Conservation (phyloP, 2,888 invertebrate genomes). For the Plusia festucae region DNA sequence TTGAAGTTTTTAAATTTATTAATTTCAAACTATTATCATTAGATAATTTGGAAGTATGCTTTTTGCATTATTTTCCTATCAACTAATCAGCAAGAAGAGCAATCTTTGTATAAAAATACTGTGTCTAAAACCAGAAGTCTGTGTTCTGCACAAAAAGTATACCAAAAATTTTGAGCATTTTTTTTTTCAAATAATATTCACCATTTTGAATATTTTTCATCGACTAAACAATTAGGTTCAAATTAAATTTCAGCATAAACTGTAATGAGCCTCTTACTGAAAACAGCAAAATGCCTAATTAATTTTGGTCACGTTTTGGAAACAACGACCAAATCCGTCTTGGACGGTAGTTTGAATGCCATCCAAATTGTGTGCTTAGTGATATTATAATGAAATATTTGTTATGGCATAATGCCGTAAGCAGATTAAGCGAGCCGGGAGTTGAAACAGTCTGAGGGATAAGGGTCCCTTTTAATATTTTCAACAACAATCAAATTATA, state of each 20-base stretch:
- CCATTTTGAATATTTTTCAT: conserved; percentile 30
- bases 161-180: conserved; percentile 30
- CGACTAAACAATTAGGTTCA: conserved; percentile 47
- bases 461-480: background rate
- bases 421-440: background rate
- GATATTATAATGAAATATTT: conserved; percentile 15
- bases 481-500: background rate
- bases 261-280: conserved; percentile 38
- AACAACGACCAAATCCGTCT: conserved; percentile 45
- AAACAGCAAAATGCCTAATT: conserved; percentile 48
- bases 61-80: no score
- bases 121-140: background rate
- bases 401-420: background rate
- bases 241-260: conserved; percentile 51
- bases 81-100: no score
- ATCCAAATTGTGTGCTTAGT: conserved; percentile 39
- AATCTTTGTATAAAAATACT: no score
- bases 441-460: background rate
- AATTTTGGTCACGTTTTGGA: conserved; percentile 61
- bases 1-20: no score
- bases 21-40: no score
- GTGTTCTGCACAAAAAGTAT: no score
- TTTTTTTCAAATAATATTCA: conserved; percentile 25
- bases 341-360: conserved; percentile 37
- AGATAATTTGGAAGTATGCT: no score